phyloP scores from a whole-genome alignment of 2,113 vertebrate species.

The Damaliscus lunatus region DNA sequence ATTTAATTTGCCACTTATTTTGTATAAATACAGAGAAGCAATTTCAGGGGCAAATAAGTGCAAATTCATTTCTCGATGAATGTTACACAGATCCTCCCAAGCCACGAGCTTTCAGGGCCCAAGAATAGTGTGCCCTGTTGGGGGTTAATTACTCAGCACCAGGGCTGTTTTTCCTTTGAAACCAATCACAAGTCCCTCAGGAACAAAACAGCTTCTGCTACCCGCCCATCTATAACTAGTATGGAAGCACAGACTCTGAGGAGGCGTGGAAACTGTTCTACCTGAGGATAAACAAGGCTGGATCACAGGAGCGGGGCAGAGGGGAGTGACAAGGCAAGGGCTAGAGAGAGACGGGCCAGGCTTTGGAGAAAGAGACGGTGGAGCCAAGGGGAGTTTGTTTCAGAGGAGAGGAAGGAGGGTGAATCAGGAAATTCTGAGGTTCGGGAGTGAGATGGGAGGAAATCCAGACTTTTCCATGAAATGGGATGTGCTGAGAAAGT shows the following conservation, averaged over 20 bases:
- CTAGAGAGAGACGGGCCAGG: background rate
- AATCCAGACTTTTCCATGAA: background rate
- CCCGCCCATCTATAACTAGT: background rate
- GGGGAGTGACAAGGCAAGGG: background rate
- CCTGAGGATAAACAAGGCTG: background rate
- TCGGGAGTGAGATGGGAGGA: background rate
- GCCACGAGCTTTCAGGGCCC: rapidly evolving
- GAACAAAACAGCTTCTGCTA: background rate
- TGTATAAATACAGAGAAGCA: background rate
- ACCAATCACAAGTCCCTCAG: background rate
- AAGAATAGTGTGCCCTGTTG: background rate
- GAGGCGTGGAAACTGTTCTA: background rate
- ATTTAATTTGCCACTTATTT: background rate
- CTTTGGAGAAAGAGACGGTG: background rate
- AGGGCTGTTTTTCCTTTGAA: background rate
- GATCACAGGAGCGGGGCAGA: background rate
- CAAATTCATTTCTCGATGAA: background rate
- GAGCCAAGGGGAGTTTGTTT: background rate
- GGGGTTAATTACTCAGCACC: background rate
- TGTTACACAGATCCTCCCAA: background rate
- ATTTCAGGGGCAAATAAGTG: background rate
- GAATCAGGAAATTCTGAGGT: background rate
- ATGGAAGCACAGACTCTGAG: background rate
- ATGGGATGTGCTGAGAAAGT: background rate
- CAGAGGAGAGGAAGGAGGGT: background rate